Percentiles rank a stretch among this genome's conserved stretches.
Evolutionary conservation across 35 echinoderm and acorn worm species (phyloP).

Genomic region (Patiria miniata): DNA sequence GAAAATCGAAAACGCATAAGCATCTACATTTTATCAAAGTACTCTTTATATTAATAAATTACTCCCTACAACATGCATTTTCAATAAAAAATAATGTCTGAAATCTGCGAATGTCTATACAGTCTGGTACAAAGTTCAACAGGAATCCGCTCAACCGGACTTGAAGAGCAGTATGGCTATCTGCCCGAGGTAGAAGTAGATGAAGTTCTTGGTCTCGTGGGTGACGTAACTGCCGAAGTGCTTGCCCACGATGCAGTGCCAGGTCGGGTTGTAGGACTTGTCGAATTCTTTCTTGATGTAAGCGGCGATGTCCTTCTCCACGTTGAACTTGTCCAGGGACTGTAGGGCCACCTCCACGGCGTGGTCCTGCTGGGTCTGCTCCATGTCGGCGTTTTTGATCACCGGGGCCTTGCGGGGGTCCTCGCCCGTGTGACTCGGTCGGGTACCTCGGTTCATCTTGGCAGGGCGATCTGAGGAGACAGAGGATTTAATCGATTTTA

Average conservation of each 20-base stretch:
- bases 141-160: neutral
- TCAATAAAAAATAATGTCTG: too few relatives aligned
- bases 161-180: slow-evolving; percentile 15
- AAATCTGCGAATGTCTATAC: too few relatives aligned
- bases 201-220: slow-evolving; percentile 26
- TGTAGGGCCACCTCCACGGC: neutral
- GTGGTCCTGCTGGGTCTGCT: neutral
- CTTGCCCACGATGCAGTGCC: slow-evolving; percentile 39
- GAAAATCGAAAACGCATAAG: too few relatives aligned
- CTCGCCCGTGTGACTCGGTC: neutral
- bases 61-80: too few relatives aligned
- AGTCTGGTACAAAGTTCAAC: too few relatives aligned
- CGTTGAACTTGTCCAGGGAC: neutral
- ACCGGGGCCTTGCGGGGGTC: neutral
- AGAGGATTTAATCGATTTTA: too few relatives aligned
- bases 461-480: too few relatives aligned
- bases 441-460: too few relatives aligned
- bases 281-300: slow-evolving; percentile 40
- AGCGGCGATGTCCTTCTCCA: slow-evolving; percentile 25
- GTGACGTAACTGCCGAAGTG: slow-evolving; percentile 37
- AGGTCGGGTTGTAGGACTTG: slow-evolving; percentile 12
- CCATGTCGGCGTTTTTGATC: slow-evolving; percentile 29
- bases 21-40: too few relatives aligned
- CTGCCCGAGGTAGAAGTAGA: slow-evolving; percentile 38
- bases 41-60: too few relatives aligned